These are phyloP conservation scores for Antechinus flavipes DNA, from an alignment of 2,113 vertebrate genomes.

Conservation along the genomic window DNA sequence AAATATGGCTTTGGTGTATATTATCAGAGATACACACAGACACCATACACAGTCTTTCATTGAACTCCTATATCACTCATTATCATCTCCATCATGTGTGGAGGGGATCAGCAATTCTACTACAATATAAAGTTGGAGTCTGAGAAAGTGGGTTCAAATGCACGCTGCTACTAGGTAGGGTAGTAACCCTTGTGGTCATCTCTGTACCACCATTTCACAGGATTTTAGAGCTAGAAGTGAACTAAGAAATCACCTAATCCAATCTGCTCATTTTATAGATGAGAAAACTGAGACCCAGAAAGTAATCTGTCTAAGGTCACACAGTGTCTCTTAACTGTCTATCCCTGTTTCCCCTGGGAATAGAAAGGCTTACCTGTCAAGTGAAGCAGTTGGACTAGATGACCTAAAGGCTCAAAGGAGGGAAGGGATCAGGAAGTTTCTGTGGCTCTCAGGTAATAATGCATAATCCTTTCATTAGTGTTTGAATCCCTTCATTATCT, in stretches of 20 bases:
- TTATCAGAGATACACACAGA: background rate
- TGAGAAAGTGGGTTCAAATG: background rate
- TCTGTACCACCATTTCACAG: background rate
- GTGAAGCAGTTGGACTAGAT: background rate
- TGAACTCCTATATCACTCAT: background rate
- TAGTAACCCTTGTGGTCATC: background rate
- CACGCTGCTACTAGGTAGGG: background rate
- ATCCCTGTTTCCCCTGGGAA: background rate
- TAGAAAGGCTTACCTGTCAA: background rate
- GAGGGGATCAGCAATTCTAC: background rate
- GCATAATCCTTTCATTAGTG: background rate
- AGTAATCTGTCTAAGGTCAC: background rate
- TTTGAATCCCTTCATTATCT: background rate
- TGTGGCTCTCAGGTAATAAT: background rate
- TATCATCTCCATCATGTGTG: background rate
- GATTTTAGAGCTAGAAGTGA: background rate
- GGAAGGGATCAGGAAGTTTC: background rate
- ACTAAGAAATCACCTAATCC: background rate
- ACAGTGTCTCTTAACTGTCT: background rate
- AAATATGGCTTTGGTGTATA: background rate
- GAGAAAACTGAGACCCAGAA: background rate
- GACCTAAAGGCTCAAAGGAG: background rate
- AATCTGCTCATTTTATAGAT: background rate
- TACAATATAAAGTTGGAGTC: background rate
- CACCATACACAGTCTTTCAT: background rate